Evolutionary conservation across 2,888 invertebrate species (phyloP).

Genomic region (Caradrina kadenii): DNA sequence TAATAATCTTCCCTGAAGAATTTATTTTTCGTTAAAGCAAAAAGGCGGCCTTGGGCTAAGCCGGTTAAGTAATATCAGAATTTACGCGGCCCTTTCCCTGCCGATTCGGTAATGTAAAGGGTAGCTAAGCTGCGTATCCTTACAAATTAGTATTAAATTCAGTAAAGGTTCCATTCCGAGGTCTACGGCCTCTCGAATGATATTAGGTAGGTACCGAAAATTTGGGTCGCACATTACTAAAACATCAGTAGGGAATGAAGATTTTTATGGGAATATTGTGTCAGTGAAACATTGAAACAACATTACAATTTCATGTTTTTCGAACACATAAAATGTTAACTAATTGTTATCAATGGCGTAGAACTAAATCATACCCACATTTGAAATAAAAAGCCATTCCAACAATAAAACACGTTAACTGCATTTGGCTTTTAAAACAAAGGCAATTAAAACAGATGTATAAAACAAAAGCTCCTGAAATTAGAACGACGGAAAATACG

Average conservation of each 20-base stretch:
- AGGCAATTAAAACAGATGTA: slow-evolving; percentile 5
- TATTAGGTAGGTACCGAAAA: slow-evolving; percentile 5
- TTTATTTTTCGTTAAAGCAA: slow-evolving; percentile 48
- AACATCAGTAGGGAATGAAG: slow-evolving; percentile 7
- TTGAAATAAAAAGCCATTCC: not conserved
- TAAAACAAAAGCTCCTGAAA: slow-evolving; percentile 9
- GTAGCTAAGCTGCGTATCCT: slow-evolving; percentile 43
- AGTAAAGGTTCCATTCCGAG: slow-evolving; percentile 42
- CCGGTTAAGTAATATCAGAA: slow-evolving; percentile 49
- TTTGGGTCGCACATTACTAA: slow-evolving; percentile 12
- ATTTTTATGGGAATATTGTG: not conserved
- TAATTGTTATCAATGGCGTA: not conserved
- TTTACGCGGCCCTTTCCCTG: slow-evolving; percentile 50
- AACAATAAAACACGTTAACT: not conserved
- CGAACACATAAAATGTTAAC: not conserved
- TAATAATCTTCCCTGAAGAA: slow-evolving; percentile 55
- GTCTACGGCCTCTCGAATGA: slow-evolving; percentile 17
- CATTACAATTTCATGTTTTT: not conserved
- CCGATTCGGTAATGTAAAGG: slow-evolving; percentile 51
- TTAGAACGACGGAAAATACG: slow-evolving; percentile 16
- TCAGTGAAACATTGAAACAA: not conserved
- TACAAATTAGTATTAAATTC: slow-evolving; percentile 54
- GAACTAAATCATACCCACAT: not conserved
- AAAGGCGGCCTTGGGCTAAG: slow-evolving; percentile 38
- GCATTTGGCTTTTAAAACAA: not conserved